A percentile compares a stretch with the other conserved stretches of the same genome.
Evolutionary conservation across 2,888 invertebrate genomes (phyloP).

Genomic region (Neoscelio sp.): DNA sequence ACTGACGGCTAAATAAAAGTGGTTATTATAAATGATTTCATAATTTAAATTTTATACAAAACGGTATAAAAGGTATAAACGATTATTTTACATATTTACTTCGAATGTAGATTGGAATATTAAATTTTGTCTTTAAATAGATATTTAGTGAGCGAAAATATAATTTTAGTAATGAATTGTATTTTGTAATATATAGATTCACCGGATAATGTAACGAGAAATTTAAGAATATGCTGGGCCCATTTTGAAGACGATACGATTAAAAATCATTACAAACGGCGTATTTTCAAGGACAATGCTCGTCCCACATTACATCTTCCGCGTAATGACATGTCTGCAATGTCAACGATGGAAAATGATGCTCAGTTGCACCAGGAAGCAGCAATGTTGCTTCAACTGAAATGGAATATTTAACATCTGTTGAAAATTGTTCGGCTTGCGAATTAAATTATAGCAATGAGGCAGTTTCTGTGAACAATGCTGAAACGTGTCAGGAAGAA

Average conservation of each 20-base stretch:
- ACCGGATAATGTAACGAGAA: neutral
- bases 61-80: too few relatives aligned
- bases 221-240: conserved; percentile 6
- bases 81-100: too few relatives aligned
- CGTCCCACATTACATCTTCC: conserved; percentile 16
- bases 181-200: neutral
- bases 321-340: too few relatives aligned
- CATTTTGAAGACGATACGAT: conserved; percentile 21
- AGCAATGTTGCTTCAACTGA: conserved; percentile 4
- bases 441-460: neutral
- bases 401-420: neutral
- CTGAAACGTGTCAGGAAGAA: neutral
- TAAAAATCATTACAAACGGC: neutral
- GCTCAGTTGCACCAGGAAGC: conserved; percentile 2
- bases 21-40: too few relatives aligned
- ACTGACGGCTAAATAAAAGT: too few relatives aligned
- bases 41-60: too few relatives aligned
- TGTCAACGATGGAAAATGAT: neutral
- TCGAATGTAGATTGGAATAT: too few relatives aligned
- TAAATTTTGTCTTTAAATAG: too few relatives aligned
- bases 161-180: neutral
- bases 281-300: conserved; percentile 10
- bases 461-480: neutral
- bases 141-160: too few relatives aligned
- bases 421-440: neutral